phyloP scores from a whole-genome alignment of 2,888 invertebrate genomes.

The Augiades crinisus region DNA sequence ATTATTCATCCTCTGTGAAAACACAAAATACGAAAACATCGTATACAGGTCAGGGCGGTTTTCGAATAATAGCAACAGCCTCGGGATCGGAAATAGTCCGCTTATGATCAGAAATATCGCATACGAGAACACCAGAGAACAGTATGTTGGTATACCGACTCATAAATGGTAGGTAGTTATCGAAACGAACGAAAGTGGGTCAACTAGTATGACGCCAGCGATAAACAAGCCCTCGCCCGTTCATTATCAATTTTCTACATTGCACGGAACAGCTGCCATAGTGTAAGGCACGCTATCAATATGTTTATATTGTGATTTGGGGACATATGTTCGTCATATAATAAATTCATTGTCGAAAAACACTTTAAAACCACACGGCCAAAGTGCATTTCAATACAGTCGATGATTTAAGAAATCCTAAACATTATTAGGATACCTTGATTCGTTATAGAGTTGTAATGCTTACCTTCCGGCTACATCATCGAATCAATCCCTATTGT shows the following conservation, averaged over 20 bases:
- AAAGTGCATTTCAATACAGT: too few species aligned
- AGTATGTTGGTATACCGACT: slow-evolving; percentile 47
- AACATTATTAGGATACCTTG: too few species aligned
- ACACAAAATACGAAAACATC: slow-evolving; percentile 5
- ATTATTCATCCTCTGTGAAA: slow-evolving; percentile 3
- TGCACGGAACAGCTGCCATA: slow-evolving; percentile 32
- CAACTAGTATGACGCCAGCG: slow-evolving; percentile 73
- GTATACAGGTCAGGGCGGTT: slow-evolving; percentile 33
- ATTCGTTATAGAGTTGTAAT: too few species aligned
- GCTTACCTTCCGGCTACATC: too few species aligned
- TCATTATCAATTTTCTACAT: slow-evolving; percentile 69
- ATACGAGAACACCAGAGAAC: slow-evolving; percentile 56
- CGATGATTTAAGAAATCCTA: too few species aligned
- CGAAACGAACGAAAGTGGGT: slow-evolving; percentile 71
- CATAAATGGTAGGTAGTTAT: slow-evolving; percentile 59
- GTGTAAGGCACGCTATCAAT: not conserved
- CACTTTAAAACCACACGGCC: too few species aligned
- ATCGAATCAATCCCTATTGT: too few species aligned
- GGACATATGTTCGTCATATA: not conserved
- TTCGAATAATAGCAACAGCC: slow-evolving; percentile 22
- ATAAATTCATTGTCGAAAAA: not conserved
- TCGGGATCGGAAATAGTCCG: slow-evolving; percentile 34
- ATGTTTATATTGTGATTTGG: not conserved
- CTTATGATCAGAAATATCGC: slow-evolving; percentile 42
- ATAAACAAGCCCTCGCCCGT: slow-evolving; percentile 68